Conservation (phyloP, 2,888 invertebrate genomes). For the Halictus quadricinctus region DNA sequence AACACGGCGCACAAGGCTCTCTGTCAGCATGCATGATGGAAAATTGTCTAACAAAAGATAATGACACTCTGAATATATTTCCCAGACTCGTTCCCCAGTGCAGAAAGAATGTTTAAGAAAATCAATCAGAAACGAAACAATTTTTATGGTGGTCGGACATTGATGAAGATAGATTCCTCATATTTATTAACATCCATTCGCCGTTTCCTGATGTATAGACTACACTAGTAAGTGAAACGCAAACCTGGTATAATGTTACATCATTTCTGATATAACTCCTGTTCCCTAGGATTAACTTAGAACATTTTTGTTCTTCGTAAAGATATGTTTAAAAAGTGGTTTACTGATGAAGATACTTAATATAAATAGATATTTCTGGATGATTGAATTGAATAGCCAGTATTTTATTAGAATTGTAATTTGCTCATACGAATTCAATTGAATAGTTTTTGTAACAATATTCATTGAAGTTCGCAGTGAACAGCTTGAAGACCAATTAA, state of each 20-base stretch:
- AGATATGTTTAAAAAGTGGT: not conserved
- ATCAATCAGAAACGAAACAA: not conserved
- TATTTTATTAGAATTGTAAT: not conserved
- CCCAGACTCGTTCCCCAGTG: not conserved
- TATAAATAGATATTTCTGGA: too few species aligned
- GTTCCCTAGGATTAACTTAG: not conserved
- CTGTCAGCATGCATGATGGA: not conserved
- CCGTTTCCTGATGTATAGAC: too few species aligned
- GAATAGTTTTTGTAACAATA: not conserved
- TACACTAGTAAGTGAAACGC: too few species aligned
- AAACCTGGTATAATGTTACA: too few species aligned
- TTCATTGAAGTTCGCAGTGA: not conserved
- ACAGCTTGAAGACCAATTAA: not conserved
- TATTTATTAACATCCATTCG: too few species aligned
- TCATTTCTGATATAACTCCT: too few species aligned
- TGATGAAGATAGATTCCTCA: too few species aligned
- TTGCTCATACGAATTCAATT: too few species aligned
- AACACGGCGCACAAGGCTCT: slow-evolving; percentile 14
- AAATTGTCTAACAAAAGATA: not conserved
- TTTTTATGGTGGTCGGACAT: too few species aligned
- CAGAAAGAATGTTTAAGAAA: not conserved
- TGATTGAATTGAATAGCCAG: too few species aligned
- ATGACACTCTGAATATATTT: not conserved
- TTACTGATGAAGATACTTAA: too few species aligned
- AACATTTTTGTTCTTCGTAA: not conserved